A percentile compares a stretch with the other conserved stretches of the same genome.
Evolutionary conservation across 1,140 invertebrate genomes (phyloP).

Genomic region (Drosophila nigromelanica): DNA sequence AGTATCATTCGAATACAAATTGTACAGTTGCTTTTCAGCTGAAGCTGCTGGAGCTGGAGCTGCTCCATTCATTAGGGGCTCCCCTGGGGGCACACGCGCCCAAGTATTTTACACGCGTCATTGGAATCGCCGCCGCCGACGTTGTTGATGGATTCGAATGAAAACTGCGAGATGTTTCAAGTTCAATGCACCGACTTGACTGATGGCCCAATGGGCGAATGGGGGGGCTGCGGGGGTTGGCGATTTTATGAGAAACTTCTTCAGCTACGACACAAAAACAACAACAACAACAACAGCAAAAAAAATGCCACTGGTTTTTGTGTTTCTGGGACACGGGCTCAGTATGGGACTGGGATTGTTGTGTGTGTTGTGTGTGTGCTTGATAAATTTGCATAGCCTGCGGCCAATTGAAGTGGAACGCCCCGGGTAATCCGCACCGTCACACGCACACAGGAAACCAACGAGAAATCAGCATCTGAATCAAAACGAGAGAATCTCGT

Average conservation of each 20-base stretch:
- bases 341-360: conserved; percentile 25
- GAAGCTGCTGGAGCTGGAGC: conserved; percentile 23
- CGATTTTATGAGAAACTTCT: conserved; percentile 35
- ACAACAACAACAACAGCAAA: not conserved
- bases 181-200: conserved; percentile 63
- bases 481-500: conserved; percentile 59
- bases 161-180: conserved; percentile 45
- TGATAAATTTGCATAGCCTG: conserved; percentile 77
- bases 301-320: conserved; percentile 73
- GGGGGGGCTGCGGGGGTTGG: conserved; percentile 6
- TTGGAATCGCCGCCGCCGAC: conserved; percentile 22
- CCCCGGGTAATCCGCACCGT: conserved; percentile 42
- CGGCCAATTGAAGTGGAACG: conserved; percentile 39
- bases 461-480: conserved; percentile 43
- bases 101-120: conserved; percentile 40
- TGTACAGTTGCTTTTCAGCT: conserved; percentile 42
- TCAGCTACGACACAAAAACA: conserved; percentile 2
- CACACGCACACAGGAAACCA: conserved; percentile 44
- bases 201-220: conserved; percentile 8
- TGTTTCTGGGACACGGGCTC: conserved; percentile 65
- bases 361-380: conserved; percentile 3
- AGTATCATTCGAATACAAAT: conserved; percentile 57
- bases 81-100: conserved; percentile 62
- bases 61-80: conserved; percentile 60
- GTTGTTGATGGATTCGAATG: conserved; percentile 40